Evolutionary conservation across 1,140 invertebrate species (phyloP), one percentile per base, ranked within the genome.

Genomic region (Neuroterus valhalla): DNA sequence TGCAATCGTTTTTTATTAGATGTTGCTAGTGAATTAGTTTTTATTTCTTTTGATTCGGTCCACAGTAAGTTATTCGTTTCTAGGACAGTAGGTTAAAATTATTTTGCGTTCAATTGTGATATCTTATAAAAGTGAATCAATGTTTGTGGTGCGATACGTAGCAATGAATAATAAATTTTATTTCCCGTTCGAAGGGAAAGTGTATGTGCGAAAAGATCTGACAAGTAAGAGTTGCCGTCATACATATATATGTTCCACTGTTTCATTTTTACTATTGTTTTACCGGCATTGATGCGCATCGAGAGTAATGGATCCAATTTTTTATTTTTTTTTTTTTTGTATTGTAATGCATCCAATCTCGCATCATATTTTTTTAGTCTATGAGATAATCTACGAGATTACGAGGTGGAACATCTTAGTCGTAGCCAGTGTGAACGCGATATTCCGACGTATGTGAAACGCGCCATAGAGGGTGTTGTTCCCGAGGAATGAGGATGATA

Each of bases 81-180:
- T 62, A 62, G 55, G 31, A 62, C 55, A 26, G 31, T 31, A 38
- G 26, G 55, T 26, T 11, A 31, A 10, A 55, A 26, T 62, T 23
- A 31, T 62, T 62, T 38, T 62, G 55, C 26, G 23, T 62, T 62
- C 26, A 62, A 62, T 62, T 62, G 55, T 62, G 55, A 62, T 62
- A 62, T 62, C 23, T 62, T 62, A 31, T 62, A 38, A 62, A 55
- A 26, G 23, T 62, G 31, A 62, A 62, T 62, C 19, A 52, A 52
- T 52, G 52, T 55, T 55, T 62, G 31, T 62, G 26, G 55, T 23
- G 23, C 55, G 14, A 38, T 11, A 1, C 11, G 21, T 8, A 23
- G 52, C 21, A 21, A 26, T 55, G 21, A 15, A 62, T 15, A 8
- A 38, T 62, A n/a, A 62, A 6, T 62, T 62, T 62, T 31, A 31